phyloP scores from a whole-genome alignment of 2,797 vertebrate genomes.

The Aulostomus chinensis region DNA sequence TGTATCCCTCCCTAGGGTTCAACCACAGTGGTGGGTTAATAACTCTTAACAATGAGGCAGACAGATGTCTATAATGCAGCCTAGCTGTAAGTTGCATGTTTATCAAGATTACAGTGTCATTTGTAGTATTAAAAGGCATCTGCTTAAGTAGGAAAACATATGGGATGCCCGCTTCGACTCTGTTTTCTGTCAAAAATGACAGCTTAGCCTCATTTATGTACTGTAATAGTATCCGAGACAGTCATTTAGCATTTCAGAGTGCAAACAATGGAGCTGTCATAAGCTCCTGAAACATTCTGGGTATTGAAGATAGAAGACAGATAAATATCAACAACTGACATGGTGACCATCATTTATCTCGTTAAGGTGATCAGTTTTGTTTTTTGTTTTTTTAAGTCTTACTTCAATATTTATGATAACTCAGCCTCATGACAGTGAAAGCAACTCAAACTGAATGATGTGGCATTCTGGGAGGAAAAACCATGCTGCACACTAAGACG shows the following conservation, averaged over 20 bases:
- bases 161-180: constrained; percentile 34
- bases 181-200: constrained; percentile 43
- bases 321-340: too few species aligned
- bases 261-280: constrained; percentile 19
- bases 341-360: neutral
- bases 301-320: neutral
- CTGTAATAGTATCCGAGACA: constrained; percentile 36
- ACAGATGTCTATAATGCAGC: too few species aligned
- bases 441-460: neutral
- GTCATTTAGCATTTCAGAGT: constrained; percentile 25
- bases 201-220: constrained; percentile 43
- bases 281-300: neutral
- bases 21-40: too few species aligned
- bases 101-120: constrained; percentile 53
- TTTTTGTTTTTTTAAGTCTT: too few species aligned
- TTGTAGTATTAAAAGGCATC: constrained; percentile 45
- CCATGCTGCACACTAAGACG: constrained; percentile 1
- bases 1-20: too few species aligned
- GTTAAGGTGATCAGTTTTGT: too few species aligned
- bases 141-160: constrained; percentile 50
- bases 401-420: too few species aligned
- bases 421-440: too few species aligned
- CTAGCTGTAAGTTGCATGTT: too few species aligned
- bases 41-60: too few species aligned
- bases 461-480: neutral